Base-by-base conservation (phyloP, 2,888 invertebrate genomes). In the Phengaris alcon region DNA sequence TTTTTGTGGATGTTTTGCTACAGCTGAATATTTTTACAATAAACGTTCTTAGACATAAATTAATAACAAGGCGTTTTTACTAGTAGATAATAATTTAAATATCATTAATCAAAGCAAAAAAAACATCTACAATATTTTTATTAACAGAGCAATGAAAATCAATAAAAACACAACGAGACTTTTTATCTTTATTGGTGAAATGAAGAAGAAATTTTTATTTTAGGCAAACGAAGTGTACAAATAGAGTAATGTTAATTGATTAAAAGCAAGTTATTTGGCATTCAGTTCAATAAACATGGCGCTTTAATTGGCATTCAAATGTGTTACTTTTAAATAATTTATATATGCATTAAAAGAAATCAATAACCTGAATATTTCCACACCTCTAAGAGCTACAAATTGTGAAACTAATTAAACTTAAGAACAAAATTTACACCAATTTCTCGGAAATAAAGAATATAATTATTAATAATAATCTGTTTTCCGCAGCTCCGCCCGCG, bases 271-370 rank as follows among this genome's bases (percentile, higher is more conserved):
- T 15, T n/a, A 57, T n/a, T 57, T 57, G 57, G 57, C 15, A 9
- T 57, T 57, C 57, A 57, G 57, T 15, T 57, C 57, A 15, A 57
- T 57, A 57, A 15, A 57, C 57, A 57, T 57, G 15, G 57, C 57
- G 57, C 57, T 57, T 57, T 57, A n/a, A 15, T n/a, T 57, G 7
- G 15, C 57, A 57, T 57, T 57, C 57, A 57, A 57, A 57, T 22
- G 22, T 22, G 22, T 22, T 22, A 22, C 22, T 22, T 22, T 22
- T 22, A 22, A 22, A 22, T 22, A 0, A 22, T 22, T 22, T 22
- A 22, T 22, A 22, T 22, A 22, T 22, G 22, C 22, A 22, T 22
- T 22, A 22, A 22, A 22, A 22, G 22, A 22, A 22, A 22, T 22
- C 22, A 22, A 22, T 22, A 22, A 22, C 1, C 22, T 22, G 22